Evolutionary conservation across 2,888 invertebrate genomes (phyloP).

Genomic region (Clepsis dumicolana): DNA sequence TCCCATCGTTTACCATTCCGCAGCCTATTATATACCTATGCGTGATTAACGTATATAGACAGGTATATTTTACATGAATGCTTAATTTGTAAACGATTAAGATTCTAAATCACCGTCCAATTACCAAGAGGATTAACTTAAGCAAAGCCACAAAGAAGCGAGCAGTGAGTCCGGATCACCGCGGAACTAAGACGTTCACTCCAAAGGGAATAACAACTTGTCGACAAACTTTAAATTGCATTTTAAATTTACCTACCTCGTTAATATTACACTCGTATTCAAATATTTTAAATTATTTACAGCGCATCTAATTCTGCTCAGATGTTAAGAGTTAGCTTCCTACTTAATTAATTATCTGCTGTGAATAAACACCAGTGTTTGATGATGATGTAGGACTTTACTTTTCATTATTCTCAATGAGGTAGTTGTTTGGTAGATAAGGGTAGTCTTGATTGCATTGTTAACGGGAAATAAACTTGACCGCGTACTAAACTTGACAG

Average conservation of each 20-base stretch:
- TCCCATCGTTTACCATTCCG: too few species aligned
- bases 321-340: slow-evolving; percentile 25
- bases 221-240: slow-evolving; percentile 81
- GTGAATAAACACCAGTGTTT: not conserved
- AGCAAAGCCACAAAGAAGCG: slow-evolving; percentile 65
- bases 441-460: slow-evolving; percentile 2
- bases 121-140: slow-evolving; percentile 59
- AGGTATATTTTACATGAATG: too few species aligned
- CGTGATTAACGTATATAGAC: too few species aligned
- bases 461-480: not conserved
- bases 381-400: not conserved
- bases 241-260: slow-evolving; percentile 79
- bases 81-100: slow-evolving; percentile 26
- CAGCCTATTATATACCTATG: too few species aligned
- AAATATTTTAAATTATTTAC: slow-evolving; percentile 56
- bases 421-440: not conserved
- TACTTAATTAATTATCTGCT: not conserved
- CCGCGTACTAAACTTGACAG: not conserved
- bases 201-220: slow-evolving; percentile 81
- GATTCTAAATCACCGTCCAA: slow-evolving; percentile 55
- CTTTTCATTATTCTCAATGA: not conserved
- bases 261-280: slow-evolving; percentile 65
- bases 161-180: slow-evolving; percentile 68
- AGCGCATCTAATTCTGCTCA: slow-evolving; percentile 49
- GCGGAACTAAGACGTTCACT: slow-evolving; percentile 71